phyloP scores from a whole-genome alignment of 2,797 vertebrate genomes.

The Chiloscyllium punctatum region DNA sequence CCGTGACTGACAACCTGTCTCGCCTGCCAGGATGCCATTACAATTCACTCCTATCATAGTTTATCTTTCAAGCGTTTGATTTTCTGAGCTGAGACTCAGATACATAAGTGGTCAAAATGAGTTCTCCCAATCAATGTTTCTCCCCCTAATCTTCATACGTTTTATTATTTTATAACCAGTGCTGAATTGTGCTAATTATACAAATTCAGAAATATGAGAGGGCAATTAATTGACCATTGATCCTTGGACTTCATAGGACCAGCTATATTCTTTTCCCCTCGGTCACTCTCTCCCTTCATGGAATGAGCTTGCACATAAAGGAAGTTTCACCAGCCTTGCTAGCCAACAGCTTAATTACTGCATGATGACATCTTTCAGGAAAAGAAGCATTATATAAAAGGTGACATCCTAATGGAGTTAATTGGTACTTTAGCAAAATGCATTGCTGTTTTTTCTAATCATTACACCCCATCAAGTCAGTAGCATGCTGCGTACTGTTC shows the following conservation, averaged over 20 bases:
- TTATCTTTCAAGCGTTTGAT: not conserved
- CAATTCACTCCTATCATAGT: not conserved
- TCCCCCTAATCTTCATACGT: not conserved
- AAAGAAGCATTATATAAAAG: not conserved
- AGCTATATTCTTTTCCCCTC: no score
- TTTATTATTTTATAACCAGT: not conserved
- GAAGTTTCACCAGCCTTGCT: not conserved
- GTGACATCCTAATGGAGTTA: not conserved
- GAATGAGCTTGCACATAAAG: not conserved
- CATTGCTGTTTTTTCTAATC: not conserved
- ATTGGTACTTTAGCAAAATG: slow-evolving; percentile 19
- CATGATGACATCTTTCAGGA: not conserved
- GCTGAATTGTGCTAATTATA: not conserved
- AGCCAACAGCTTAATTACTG: slow-evolving; percentile 3
- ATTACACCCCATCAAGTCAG: not conserved
- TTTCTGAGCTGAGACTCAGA: not conserved
- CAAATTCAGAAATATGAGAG: not conserved
- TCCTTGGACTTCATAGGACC: no score
- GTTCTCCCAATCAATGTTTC: not conserved
- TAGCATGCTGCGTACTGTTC: not conserved
- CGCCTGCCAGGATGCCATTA: not conserved
- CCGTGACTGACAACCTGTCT: not conserved
- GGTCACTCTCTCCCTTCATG: not conserved
- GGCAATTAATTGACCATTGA: not conserved
- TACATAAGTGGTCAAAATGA: not conserved